Percentiles rank a stretch among this genome's conserved stretches.
These are phyloP conservation scores for Yponomeuta sedellus DNA, from an alignment of 2,888 invertebrate genomes.

Conservation along the genomic window DNA sequence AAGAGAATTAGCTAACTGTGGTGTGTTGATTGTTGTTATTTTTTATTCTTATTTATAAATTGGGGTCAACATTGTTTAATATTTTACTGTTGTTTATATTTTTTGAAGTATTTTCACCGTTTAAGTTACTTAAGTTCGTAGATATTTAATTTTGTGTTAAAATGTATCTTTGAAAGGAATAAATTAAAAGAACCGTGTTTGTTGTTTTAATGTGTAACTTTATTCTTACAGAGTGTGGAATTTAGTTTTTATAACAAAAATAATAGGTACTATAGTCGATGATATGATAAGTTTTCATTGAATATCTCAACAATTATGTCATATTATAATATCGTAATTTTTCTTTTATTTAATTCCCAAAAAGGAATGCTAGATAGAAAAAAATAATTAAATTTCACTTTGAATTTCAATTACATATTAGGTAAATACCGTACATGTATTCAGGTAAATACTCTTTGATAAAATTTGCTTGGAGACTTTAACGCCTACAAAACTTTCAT, in stretches of 20 bases:
- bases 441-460: slow-evolving; percentile 15
- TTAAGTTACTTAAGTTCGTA: neutral
- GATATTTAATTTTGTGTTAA: neutral
- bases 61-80: neutral
- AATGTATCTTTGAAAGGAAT: neutral
- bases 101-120: neutral
- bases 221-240: neutral
- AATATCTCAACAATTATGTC: slow-evolving; percentile 7
- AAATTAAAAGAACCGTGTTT: neutral
- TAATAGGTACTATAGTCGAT: neutral
- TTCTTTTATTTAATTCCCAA: slow-evolving; percentile 28
- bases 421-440: no score
- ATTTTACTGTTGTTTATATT: neutral
- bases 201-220: neutral
- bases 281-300: neutral
- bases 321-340: slow-evolving; percentile 14
- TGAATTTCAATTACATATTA: no score
- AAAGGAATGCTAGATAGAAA: slow-evolving; percentile 25
- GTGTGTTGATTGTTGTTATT: neutral
- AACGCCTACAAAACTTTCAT: neutral
- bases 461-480: neutral
- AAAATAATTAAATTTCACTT: neutral
- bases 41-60: neutral
- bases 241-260: neutral
- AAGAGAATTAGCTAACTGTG: no score